Percentiles rank a stretch among this genome's conserved stretches.
Conservation (phyloP, 2,113 vertebrate genomes). For the Nyctibius bracteatus region DNA sequence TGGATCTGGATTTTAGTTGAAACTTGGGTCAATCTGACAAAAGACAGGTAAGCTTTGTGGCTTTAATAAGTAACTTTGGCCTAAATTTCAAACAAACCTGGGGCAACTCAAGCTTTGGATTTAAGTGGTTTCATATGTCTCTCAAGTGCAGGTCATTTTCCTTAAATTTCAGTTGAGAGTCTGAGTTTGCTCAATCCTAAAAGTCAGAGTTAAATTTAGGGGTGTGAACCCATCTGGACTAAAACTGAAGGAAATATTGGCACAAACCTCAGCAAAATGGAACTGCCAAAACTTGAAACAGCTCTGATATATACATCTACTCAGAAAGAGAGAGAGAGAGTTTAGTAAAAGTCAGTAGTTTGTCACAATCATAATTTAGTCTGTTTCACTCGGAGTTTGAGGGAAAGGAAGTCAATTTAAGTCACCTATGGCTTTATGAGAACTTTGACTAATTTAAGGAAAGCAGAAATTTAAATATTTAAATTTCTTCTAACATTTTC, state of each 20-base stretch:
- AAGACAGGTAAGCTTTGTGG: constrained; percentile 49
- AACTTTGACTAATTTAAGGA: neutral
- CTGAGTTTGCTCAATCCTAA: constrained; percentile 17
- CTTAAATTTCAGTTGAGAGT: constrained; percentile 2
- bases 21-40: constrained; percentile 36
- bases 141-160: constrained; percentile 6
- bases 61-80: constrained; percentile 8
- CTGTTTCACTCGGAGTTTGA: neutral
- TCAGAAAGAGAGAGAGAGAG: neutral
- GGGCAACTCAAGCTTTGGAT: neutral
- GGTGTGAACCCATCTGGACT: constrained; percentile 31
- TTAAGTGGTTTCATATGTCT: constrained; percentile 49
- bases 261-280: constrained; percentile 19
- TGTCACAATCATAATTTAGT: neutral
- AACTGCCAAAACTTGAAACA: constrained; percentile 1
- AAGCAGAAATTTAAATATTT: neutral
- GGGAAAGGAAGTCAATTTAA: neutral
- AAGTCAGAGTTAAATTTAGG: constrained; percentile 36
- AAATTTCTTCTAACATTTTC: neutral
- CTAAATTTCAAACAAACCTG: constrained; percentile 39
- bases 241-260: constrained; percentile 28
- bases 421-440: neutral
- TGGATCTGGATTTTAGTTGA: neutral
- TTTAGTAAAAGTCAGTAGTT: neutral
- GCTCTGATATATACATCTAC: neutral